Conservation (phyloP, 2,113 vertebrate species). For the Cephalopterus ornatus region DNA sequence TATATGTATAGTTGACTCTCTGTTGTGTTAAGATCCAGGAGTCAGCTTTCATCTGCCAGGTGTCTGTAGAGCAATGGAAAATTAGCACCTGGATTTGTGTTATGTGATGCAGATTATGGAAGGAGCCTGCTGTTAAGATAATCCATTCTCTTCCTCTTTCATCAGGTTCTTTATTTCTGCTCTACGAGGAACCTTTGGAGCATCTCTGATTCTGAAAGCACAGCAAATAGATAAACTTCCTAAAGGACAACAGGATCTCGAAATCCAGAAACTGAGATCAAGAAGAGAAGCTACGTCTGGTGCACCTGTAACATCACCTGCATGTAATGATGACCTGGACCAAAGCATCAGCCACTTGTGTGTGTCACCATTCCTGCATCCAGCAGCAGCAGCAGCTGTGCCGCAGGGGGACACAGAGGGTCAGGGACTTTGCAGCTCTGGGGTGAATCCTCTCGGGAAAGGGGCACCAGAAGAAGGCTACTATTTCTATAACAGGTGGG, state of each 20-base stretch:
- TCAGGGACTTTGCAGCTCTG: not conserved
- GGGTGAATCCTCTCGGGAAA: not conserved
- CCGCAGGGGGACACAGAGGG: not conserved
- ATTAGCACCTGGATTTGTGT: not conserved
- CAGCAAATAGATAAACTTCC: conserved; percentile 81
- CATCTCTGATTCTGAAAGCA: conserved; percentile 76
- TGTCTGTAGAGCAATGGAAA: not conserved
- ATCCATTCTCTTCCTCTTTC: not conserved
- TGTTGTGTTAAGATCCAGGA: not conserved
- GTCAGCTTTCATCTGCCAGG: not conserved
- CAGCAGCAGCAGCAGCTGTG: not conserved
- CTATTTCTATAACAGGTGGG: conserved; percentile 1
- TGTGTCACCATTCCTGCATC: not conserved
- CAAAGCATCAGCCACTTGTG: not conserved
- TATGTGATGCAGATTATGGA: not conserved
- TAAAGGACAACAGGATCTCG: conserved; percentile 61
- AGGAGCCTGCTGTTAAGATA: not conserved
- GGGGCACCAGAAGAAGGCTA: not conserved
- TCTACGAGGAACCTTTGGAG: conserved; percentile 79
- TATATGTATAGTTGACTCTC: not conserved
- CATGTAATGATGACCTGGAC: not conserved
- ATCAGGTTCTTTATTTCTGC: conserved; percentile 83
- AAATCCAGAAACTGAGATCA: conserved; percentile 80
- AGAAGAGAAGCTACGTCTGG: not conserved
- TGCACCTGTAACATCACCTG: not conserved